Conservation (phyloP, 1,140 invertebrate genomes). For the Ectropis grisescens region DNA sequence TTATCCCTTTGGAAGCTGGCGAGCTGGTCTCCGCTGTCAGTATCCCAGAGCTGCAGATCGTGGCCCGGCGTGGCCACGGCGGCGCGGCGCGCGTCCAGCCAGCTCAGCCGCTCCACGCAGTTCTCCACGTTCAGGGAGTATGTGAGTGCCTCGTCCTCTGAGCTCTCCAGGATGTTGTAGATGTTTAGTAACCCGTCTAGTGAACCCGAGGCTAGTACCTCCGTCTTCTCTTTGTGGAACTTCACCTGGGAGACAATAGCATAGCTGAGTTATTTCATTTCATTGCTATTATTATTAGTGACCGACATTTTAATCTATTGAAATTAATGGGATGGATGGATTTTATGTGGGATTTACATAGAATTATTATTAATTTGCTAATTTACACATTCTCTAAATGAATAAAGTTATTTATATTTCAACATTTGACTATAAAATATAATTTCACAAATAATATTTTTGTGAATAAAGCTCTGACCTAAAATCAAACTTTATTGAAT, state of each 20-base stretch:
- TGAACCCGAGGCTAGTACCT: conserved; percentile 81
- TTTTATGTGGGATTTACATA: no score
- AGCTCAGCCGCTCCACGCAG: conserved; percentile 77
- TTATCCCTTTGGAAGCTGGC: conserved; percentile 70
- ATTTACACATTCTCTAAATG: no score
- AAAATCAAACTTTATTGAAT: no score
- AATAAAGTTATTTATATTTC: no score
- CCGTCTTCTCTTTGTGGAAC: conserved; percentile 82
- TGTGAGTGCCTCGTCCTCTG: conserved; percentile 86
- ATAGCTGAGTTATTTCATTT: no score
- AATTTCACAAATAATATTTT: no score
- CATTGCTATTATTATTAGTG: no score
- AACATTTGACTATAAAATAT: no score
- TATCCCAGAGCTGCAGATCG: conserved; percentile 80
- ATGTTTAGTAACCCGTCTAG: conserved; percentile 90
- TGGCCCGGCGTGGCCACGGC: conserved; percentile 80
- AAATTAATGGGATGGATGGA: no score
- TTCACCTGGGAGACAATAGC: conserved; percentile 66
- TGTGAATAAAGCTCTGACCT: no score
- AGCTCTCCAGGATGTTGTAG: conserved; percentile 81
- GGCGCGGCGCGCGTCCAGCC: conserved; percentile 69
- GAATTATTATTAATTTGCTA: no score
- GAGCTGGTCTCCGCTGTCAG: conserved; percentile 72
- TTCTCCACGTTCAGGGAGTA: conserved; percentile 88
- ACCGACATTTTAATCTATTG: no score